Evolutionary conservation across 2,888 invertebrate genomes (phyloP).

Genomic region (Adelognathus sp.): DNA sequence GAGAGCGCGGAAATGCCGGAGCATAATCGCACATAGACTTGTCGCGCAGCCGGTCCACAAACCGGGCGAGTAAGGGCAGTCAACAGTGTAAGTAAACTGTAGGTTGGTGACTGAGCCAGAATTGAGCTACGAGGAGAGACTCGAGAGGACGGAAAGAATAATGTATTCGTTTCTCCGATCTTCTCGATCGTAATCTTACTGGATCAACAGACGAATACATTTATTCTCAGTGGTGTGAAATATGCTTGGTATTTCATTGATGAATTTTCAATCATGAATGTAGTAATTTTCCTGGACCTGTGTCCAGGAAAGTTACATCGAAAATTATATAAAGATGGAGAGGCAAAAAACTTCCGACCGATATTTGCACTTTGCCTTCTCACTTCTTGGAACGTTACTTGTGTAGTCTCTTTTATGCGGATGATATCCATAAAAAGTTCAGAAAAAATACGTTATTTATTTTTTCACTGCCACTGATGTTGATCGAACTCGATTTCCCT

Average conservation of each 20-base stretch:
- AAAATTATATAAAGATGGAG: no score
- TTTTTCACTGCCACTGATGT: no score
- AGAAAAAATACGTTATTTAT: no score
- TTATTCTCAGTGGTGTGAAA: background rate
- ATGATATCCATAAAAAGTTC: no score
- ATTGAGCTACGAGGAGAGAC: background rate
- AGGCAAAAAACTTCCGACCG: no score
- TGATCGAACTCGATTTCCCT: no score
- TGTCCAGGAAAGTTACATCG: no score
- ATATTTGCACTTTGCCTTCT: no score
- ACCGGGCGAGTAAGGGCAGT: constrained; percentile 1
- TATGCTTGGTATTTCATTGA: background rate
- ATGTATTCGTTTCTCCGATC: background rate
- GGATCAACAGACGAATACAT: background rate
- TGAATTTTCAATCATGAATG: background rate
- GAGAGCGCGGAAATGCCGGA: background rate
- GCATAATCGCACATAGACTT: background rate
- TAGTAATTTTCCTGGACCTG: background rate
- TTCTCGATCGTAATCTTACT: background rate
- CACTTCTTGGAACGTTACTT: no score
- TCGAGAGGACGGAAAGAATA: background rate
- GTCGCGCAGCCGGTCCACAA: background rate
- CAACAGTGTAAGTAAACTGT: constrained; percentile 2
- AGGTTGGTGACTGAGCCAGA: background rate
- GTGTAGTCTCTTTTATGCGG: no score